Conservation (phyloP, 2,113 vertebrate genomes). For the Calyptommatus sinebrachiatus region DNA sequence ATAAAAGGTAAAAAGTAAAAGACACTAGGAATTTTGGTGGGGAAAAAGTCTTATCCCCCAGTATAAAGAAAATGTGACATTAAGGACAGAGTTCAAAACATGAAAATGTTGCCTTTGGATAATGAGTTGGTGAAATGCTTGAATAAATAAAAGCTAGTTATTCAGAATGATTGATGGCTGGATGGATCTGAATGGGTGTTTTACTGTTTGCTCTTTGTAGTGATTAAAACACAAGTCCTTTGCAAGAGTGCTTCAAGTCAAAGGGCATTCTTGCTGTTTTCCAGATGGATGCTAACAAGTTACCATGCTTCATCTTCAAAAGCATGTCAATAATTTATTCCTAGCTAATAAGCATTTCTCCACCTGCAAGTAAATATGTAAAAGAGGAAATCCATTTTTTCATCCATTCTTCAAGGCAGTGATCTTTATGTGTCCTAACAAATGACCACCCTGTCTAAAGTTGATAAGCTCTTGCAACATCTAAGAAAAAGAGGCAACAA, state of each 20-base stretch:
- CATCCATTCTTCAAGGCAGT: not conserved
- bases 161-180: not conserved
- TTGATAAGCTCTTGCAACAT: not conserved
- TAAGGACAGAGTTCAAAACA: not conserved
- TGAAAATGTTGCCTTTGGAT: not conserved
- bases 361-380: not conserved
- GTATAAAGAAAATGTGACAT: not conserved
- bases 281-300: not conserved
- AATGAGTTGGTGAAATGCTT: not conserved
- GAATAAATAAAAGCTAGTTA: not conserved
- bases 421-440: too few species aligned
- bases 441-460: not conserved
- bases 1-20: not conserved
- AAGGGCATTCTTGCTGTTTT: conserved; percentile 5
- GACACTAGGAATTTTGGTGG: not conserved
- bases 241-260: not conserved
- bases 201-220: not conserved
- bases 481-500: not conserved
- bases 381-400: not conserved
- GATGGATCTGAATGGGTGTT: not conserved
- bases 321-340: not conserved
- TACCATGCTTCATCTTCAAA: not conserved
- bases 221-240: not conserved
- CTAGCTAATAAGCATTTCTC: not conserved
- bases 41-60: not conserved